Percentiles rank a stretch among this genome's conserved stretches.
phyloP scores from a whole-genome alignment of 2,888 invertebrate genomes.

The Digitonthophagus gazella region DNA sequence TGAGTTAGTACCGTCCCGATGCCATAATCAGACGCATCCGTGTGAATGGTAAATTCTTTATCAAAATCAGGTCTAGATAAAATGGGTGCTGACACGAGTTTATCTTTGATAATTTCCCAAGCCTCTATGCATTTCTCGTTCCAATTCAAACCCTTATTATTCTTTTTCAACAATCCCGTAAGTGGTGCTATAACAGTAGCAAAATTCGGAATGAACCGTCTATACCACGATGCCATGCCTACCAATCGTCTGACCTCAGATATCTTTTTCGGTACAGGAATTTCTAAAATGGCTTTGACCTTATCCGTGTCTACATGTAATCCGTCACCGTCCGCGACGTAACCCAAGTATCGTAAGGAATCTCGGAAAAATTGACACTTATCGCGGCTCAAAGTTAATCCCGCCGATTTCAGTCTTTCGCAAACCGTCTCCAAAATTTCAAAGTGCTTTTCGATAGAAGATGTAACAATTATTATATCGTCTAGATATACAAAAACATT shows the following conservation, averaged over 20 bases:
- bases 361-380: slow-evolving; percentile 37
- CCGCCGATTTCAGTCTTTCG: slow-evolving; percentile 25
- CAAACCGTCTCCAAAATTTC: slow-evolving; percentile 27
- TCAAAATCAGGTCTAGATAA: slow-evolving; percentile 33
- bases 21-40: slow-evolving; percentile 31
- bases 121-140: slow-evolving; percentile 19
- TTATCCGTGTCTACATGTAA: slow-evolving; percentile 27
- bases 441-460: slow-evolving; percentile 23
- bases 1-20: slow-evolving; percentile 33
- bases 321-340: slow-evolving; percentile 34
- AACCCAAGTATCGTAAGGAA: slow-evolving; percentile 38
- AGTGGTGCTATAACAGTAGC: slow-evolving; percentile 25
- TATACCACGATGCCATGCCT: slow-evolving; percentile 30
- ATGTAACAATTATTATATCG: slow-evolving; percentile 28
- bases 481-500: slow-evolving; percentile 28
- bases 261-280: slow-evolving; percentile 33
- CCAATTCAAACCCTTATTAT: slow-evolving; percentile 19
- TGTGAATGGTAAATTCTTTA: slow-evolving; percentile 29
- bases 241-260: slow-evolving; percentile 34
- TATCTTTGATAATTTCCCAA: slow-evolving; percentile 18
- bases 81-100: slow-evolving; percentile 32
- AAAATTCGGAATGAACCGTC: slow-evolving; percentile 26
- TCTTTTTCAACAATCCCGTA: slow-evolving; percentile 23
- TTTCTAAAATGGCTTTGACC: slow-evolving; percentile 27
- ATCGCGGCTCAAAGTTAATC: slow-evolving; percentile 33